A percentile compares a stretch with the other conserved stretches of the same genome.
These are phyloP conservation scores for Villa cingulata DNA, from an alignment of 2,888 invertebrate species.

Conservation along the genomic window DNA sequence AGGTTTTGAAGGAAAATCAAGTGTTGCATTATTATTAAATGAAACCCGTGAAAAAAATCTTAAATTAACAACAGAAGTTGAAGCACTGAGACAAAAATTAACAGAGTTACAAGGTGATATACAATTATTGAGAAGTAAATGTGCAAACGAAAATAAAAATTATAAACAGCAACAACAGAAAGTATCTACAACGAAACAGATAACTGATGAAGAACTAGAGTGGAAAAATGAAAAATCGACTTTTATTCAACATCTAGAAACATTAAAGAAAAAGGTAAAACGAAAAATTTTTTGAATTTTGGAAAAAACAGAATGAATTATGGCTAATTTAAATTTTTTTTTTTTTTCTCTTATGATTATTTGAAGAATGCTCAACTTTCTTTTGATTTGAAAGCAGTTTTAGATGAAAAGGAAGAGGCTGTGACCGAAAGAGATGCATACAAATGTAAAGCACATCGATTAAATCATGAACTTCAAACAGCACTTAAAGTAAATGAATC, in stretches of 20 bases:
- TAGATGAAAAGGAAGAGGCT: slow-evolving; percentile 77
- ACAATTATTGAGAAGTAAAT: slow-evolving; percentile 42
- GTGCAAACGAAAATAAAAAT: slow-evolving; percentile 44
- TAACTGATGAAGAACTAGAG: slow-evolving; percentile 19
- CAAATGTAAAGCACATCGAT: slow-evolving; percentile 65
- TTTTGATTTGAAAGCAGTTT: slow-evolving; percentile 58
- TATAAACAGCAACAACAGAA: not conserved
- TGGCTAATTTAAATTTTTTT: not conserved
- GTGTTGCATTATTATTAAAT: slow-evolving; percentile 44
- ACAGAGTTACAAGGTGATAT: slow-evolving; percentile 58
- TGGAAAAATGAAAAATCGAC: slow-evolving; percentile 32
- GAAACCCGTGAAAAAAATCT: slow-evolving; percentile 47
- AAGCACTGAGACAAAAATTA: slow-evolving; percentile 56
- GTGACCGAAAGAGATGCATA: slow-evolving; percentile 69
- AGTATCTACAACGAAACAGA: slow-evolving; percentile 7
- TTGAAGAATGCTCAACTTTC: slow-evolving; percentile 57
- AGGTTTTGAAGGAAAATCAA: slow-evolving; percentile 29
- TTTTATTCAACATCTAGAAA: slow-evolving; percentile 32
- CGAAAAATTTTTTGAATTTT: not conserved
- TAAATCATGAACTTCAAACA: slow-evolving; percentile 66
- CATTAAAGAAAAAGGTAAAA: slow-evolving; percentile 26
- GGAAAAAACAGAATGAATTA: too few species aligned
- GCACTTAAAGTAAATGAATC: slow-evolving; percentile 40
- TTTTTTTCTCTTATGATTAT: not conserved
- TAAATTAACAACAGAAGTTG: slow-evolving; percentile 43